Conservation (phyloP, 2,888 invertebrate genomes). For the Quadriops clusia region DNA sequence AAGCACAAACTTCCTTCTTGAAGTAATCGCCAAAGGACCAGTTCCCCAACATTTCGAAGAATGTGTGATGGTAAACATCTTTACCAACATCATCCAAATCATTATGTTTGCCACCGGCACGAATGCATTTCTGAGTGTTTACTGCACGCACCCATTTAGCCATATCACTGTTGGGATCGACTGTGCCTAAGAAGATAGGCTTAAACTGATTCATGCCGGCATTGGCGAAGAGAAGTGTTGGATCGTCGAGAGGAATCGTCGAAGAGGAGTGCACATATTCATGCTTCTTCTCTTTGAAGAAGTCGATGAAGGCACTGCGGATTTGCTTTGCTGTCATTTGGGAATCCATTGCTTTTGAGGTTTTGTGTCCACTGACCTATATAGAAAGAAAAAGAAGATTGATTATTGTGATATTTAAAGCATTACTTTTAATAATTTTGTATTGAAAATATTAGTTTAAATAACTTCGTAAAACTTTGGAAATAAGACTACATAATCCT, state of each 20-base stretch:
- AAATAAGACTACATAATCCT: no score
- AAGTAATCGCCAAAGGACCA: constrained; percentile 99
- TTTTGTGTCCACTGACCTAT: no score
- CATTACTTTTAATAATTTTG: no score
- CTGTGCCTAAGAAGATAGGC: constrained; percentile 92
- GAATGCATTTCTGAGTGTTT: constrained; percentile 97
- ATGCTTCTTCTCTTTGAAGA: constrained; percentile 78
- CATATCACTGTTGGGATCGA: constrained; percentile 94
- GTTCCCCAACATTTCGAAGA: constrained; percentile 99
- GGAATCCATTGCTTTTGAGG: constrained; percentile 41
- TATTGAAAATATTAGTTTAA: no score
- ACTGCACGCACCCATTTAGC: constrained; percentile 77
- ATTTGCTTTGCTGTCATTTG: constrained; percentile 65
- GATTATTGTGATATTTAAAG: no score
- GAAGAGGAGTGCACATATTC: constrained; percentile 95
- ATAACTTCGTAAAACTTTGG: no score
- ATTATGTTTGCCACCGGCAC: constrained; percentile 97
- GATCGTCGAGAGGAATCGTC: constrained; percentile 95
- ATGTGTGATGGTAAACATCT: constrained; percentile 99
- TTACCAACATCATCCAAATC: constrained; percentile 99
- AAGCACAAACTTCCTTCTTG: constrained; percentile 91
- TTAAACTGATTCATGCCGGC: constrained; percentile 99
- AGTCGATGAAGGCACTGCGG: constrained; percentile 76
- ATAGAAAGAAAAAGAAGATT: constrained; percentile 4
- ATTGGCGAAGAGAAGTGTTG: constrained; percentile 93